These are phyloP conservation scores for Huso huso DNA, from an alignment of 2,797 vertebrate genomes.

Conservation along the genomic window DNA sequence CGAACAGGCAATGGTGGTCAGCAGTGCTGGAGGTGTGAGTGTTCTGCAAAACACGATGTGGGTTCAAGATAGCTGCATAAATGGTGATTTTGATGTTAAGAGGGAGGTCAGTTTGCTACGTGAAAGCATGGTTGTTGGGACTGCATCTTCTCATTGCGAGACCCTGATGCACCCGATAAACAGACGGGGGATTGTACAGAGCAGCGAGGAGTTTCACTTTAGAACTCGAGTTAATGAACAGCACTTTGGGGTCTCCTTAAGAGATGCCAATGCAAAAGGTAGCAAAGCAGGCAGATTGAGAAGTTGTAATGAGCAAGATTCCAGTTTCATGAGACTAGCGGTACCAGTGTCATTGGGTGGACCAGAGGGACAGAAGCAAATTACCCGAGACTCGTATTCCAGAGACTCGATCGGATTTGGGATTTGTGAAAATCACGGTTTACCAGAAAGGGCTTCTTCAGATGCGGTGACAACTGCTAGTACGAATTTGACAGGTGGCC, in stretches of 20 bases:
- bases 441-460: slow-evolving; percentile 16
- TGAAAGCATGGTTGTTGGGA: slow-evolving; percentile 17
- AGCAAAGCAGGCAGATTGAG: slow-evolving; percentile 23
- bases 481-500: slow-evolving; percentile 19
- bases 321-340: slow-evolving; percentile 13
- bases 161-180: slow-evolving; percentile 23
- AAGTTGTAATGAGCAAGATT: slow-evolving; percentile 24
- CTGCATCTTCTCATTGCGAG: slow-evolving; percentile 17
- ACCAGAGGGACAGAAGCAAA: slow-evolving; percentile 31
- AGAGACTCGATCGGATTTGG: slow-evolving; percentile 66
- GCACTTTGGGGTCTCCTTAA: slow-evolving; percentile 46
- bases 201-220: slow-evolving; percentile 29
- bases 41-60: slow-evolving; percentile 46
- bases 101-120: slow-evolving; percentile 24
- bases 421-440: slow-evolving; percentile 33
- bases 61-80: slow-evolving; percentile 49
- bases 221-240: slow-evolving; percentile 42
- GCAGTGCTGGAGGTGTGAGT: slow-evolving; percentile 35
- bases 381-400: slow-evolving; percentile 45
- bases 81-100: slow-evolving; percentile 28
- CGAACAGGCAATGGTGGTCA: slow-evolving; percentile 21
- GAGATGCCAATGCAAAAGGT: slow-evolving; percentile 28
- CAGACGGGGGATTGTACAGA: slow-evolving; percentile 22
- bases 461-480: slow-evolving; percentile 8
- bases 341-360: slow-evolving; percentile 19